Evolutionary conservation across 2,797 vertebrate species (phyloP).

Genomic region (Arctocebus calabarensis): DNA sequence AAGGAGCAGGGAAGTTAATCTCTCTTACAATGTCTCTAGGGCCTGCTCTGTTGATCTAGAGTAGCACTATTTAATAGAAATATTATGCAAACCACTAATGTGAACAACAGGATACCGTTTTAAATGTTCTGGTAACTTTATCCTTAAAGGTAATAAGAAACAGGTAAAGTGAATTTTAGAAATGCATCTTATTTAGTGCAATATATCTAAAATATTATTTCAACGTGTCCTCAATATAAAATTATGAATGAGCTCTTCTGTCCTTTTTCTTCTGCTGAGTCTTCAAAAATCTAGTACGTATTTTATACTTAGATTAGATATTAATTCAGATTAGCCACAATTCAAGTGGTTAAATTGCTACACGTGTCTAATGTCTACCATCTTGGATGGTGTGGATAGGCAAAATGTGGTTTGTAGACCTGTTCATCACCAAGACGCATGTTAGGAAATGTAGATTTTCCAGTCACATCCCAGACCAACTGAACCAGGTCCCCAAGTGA

Average conservation of each 20-base stretch:
- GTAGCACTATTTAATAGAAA: neutral
- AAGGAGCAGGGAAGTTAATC: neutral
- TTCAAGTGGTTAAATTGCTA: neutral
- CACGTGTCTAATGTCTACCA: accelerated
- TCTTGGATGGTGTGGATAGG: neutral
- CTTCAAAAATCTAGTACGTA: neutral
- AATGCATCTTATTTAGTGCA: neutral
- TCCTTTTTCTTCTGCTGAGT: neutral
- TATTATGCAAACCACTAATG: neutral
- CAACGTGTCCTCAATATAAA: neutral
- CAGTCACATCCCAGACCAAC: neutral
- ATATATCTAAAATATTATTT: neutral
- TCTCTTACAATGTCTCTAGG: neutral
- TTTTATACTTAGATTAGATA: neutral
- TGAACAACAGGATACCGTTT: neutral
- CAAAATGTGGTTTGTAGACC: neutral
- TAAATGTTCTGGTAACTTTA: neutral
- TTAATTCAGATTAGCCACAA: neutral
- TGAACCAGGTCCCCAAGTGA: neutral
- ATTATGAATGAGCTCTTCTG: neutral
- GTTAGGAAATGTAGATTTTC: neutral
- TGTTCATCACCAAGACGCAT: neutral
- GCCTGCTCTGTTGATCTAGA: neutral
- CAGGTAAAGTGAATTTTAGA: neutral
- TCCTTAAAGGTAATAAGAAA: neutral